Percentiles rank a stretch among this genome's conserved stretches.
phyloP scores from a whole-genome alignment of 2,113 vertebrate genomes.

The Burhinus bistriatus region DNA sequence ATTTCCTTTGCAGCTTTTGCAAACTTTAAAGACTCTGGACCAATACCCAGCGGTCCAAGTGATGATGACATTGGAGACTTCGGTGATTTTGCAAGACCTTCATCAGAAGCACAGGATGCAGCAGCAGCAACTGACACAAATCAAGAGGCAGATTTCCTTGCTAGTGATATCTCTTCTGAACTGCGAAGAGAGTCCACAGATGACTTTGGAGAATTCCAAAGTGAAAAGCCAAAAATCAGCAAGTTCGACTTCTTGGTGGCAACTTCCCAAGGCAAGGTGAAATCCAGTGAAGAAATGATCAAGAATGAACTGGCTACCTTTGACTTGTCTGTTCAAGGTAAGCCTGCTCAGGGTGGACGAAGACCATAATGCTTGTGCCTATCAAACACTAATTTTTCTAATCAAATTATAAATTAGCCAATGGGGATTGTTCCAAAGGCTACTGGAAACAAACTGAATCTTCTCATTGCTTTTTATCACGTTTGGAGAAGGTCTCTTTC shows the following conservation, averaged over 20 bases:
- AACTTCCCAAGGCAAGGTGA: slow-evolving; percentile 90
- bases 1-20: slow-evolving; percentile 79
- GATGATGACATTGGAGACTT: slow-evolving; percentile 75
- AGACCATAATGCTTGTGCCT: background rate
- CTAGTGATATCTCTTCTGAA: background rate
- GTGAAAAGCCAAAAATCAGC: slow-evolving; percentile 95
- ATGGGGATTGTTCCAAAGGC: background rate
- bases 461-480: background rate
- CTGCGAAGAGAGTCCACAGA: slow-evolving; percentile 73
- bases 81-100: slow-evolving; percentile 81
- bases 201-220: slow-evolving; percentile 93
- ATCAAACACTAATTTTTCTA: background rate
- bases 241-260: slow-evolving; percentile 97
- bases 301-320: slow-evolving; percentile 94
- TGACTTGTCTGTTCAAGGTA: slow-evolving; percentile 96
- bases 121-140: background rate
- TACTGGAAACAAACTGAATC: background rate
- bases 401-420: background rate
- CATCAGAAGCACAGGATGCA: slow-evolving; percentile 24
- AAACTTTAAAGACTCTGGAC: slow-evolving; percentile 71
- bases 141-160: slow-evolving; percentile 27
- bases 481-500: background rate
- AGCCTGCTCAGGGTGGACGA: slow-evolving; percentile 35
- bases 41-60: background rate
- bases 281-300: slow-evolving; percentile 99